Evolutionary conservation across 2,113 vertebrate genomes (phyloP).

Genomic region (Morone chrysops): DNA sequence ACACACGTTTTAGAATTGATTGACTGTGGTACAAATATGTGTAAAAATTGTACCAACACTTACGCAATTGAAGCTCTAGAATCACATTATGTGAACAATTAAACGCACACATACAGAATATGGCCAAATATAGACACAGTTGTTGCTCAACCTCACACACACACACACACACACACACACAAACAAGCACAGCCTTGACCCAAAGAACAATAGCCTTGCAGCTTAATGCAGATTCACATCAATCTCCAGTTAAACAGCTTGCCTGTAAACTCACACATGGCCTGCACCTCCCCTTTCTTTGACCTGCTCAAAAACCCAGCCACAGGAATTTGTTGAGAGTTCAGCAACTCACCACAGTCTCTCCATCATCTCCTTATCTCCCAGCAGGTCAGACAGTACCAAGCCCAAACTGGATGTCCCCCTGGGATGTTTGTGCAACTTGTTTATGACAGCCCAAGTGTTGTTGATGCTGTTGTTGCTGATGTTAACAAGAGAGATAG

Average conservation of each 20-base stretch:
- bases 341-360: conserved; percentile 51
- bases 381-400: conserved; percentile 64
- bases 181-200: conserved; percentile 37
- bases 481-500: conserved; percentile 67
- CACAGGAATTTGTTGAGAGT: conserved; percentile 58
- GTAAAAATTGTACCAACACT: neutral
- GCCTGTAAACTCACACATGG: conserved; percentile 34
- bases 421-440: conserved; percentile 78
- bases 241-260: conserved; percentile 49
- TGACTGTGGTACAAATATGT: neutral
- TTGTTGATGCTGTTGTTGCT: conserved; percentile 67
- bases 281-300: conserved; percentile 20
- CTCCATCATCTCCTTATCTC: conserved; percentile 75
- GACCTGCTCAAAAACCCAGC: conserved; percentile 52
- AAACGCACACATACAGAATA: neutral
- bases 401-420: conserved; percentile 68
- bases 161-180: conserved; percentile 14
- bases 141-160: conserved; percentile 14
- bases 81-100: neutral
- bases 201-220: conserved; percentile 46
- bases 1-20: neutral
- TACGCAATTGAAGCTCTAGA: neutral
- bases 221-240: conserved; percentile 41
- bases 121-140: neutral
- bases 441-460: conserved; percentile 82